Base-by-base conservation (phyloP, 2,113 vertebrate genomes). In the Albula goreensis region DNA sequence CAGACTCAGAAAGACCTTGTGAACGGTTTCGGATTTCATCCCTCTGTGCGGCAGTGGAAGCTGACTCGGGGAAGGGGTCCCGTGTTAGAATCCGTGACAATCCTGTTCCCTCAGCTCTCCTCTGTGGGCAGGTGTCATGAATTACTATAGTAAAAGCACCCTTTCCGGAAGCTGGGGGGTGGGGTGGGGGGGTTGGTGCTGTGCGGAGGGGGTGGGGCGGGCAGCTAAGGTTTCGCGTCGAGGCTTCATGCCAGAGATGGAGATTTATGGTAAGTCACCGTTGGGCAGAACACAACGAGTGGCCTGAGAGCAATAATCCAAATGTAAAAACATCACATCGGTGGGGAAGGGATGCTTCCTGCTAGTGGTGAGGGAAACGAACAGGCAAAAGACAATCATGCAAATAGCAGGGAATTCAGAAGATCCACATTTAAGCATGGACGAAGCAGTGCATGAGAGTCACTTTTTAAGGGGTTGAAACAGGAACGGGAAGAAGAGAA, bases 261-360 rank as follows among this genome's bases (percentile, higher is more conserved):
- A 89, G 91, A 91, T 90, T 89, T 90, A 91, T 91, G 83, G 85
- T 86, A n/a, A 56, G 87, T 89, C 83, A 88, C 83, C 85, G 85
- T 82, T 57, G n/a, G 81, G 50, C 48, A 66, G 87, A 79, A 81
- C 70, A n/a, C 63, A 17, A n/a, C 63, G 63, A 17, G 57, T 88
- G 81, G 81, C 87, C 51, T 74, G 80, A 60, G 85, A 41, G 56
- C 70, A 86, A 89, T 92, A 87, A 90, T 90, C 53, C 53, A 56
- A 56, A 56, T 56, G 53, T 56, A 56, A 56, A 56, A 56, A 56
- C 12, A 12, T 56, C 12, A 12, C 53, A 12, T 6, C 53, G 53
- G 53, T 12, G 53, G 53, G 2, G 53, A 12, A 56, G 53, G 53
- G 90, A 90, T 50, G 81, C 80, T 87, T 88, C 90, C 88, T 89